phyloP scores from a whole-genome alignment of 2,888 invertebrate genomes.

The Chromoteleia sp. region DNA sequence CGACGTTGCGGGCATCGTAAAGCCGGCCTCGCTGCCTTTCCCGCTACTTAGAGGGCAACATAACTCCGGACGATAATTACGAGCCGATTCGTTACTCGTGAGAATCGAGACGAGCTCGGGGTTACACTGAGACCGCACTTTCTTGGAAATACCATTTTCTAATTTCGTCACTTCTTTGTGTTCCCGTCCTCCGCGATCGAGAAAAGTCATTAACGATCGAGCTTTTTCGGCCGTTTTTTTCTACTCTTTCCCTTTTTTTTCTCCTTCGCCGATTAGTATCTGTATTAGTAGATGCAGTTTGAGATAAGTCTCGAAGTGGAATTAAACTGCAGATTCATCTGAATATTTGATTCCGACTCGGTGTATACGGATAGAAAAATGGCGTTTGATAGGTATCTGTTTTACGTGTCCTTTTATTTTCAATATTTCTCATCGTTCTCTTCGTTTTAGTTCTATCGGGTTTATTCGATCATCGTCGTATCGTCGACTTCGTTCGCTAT shows the following conservation, averaged over 20 bases:
- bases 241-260: not conserved
- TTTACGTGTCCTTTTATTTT: not conserved
- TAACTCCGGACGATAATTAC: constrained; percentile 61
- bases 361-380: not conserved
- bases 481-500: no score
- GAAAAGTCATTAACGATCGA: constrained; percentile 26
- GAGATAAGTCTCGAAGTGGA: not conserved
- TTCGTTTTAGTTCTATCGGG: not conserved
- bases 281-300: constrained; percentile 9
- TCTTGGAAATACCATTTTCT: constrained; percentile 58
- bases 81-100: constrained; percentile 53
- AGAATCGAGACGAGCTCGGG: constrained; percentile 46
- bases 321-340: constrained; percentile 9
- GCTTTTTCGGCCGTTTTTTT: constrained; percentile 12
- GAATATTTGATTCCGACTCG: not conserved
- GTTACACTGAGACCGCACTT: constrained; percentile 39
- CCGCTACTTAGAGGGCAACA: constrained; percentile 50
- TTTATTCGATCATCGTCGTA: no score
- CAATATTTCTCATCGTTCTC: not conserved
- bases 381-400: not conserved
- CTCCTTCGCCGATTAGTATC: not conserved
- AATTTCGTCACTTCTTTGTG: constrained; percentile 34
- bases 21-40: constrained; percentile 37
- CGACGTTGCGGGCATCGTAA: constrained; percentile 51
- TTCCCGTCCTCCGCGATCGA: not conserved